Evolutionary conservation across 1,140 invertebrate species (phyloP).

Genomic region (Eriosoma lanigerum): DNA sequence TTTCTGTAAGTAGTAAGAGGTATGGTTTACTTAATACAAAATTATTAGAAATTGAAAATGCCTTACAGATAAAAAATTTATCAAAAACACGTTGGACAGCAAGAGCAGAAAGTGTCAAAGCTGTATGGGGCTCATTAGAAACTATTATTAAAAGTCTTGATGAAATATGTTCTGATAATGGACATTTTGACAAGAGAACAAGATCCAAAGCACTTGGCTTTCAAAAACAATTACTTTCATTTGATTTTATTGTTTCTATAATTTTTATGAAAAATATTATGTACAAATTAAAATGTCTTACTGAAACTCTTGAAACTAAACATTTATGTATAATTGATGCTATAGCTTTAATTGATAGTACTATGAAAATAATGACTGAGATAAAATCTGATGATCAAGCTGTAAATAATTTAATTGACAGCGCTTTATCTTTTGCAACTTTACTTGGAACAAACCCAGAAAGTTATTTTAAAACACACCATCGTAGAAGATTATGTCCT

Average conservation of each 20-base stretch:
- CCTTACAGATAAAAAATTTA: constrained; percentile 1
- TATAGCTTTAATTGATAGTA: not conserved
- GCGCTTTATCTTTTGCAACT: not conserved
- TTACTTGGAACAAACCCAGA: not conserved
- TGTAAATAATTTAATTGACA: constrained; percentile 17
- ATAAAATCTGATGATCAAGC: not conserved
- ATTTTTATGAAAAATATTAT: constrained; percentile 30
- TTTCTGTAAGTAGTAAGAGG: not conserved
- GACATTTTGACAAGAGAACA: not conserved
- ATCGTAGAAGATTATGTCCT: not conserved
- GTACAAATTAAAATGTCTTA: constrained; percentile 26
- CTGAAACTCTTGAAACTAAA: constrained; percentile 24
- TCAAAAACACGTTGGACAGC: constrained; percentile 41
- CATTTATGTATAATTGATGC: constrained; percentile 31
- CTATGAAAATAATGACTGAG: not conserved
- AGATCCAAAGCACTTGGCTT: not conserved
- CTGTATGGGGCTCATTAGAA: constrained; percentile 16
- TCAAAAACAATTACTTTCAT: constrained; percentile 11
- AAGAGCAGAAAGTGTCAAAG: constrained; percentile 15
- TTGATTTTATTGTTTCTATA: constrained; percentile 28
- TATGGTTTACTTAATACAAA: not conserved
- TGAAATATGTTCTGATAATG: not conserved
- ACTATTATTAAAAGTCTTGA: not conserved
- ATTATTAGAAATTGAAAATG: not conserved
- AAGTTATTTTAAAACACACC: not conserved